Conservation (phyloP, 2,888 invertebrate genomes). For the Dynastes tityus region DNA sequence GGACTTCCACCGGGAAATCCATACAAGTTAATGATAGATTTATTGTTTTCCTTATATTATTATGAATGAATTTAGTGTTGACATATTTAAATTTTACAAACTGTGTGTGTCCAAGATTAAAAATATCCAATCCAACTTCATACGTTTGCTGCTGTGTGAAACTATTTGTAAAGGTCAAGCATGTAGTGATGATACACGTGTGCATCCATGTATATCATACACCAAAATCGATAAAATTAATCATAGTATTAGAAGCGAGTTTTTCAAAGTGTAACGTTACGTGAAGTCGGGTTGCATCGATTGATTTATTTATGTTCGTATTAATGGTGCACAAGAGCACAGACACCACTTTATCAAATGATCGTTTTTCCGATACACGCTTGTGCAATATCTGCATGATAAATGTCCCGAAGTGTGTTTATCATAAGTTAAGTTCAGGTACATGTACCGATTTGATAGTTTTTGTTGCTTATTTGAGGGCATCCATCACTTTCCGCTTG, state of each 20-base stretch:
- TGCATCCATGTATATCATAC: constrained; percentile 18
- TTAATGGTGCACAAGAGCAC: constrained; percentile 29
- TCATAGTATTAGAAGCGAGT: constrained; percentile 18
- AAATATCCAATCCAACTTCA: neutral
- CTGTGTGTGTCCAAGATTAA: neutral
- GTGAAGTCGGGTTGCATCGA: constrained; percentile 17
- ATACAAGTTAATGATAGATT: too few relatives aligned
- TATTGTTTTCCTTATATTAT: too few relatives aligned
- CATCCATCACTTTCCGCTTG: constrained; percentile 19
- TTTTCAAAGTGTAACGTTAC: constrained; percentile 35
- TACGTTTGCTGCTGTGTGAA: constrained; percentile 5
- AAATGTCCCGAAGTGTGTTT: constrained; percentile 29
- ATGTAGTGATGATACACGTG: constrained; percentile 4
- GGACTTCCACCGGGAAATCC: too few relatives aligned
- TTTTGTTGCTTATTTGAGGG: constrained; percentile 34
- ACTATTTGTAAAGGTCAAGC: neutral
- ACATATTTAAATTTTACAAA: too few relatives aligned
- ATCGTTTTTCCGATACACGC: constrained; percentile 17
- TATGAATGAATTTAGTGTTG: too few relatives aligned
- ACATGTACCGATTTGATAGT: constrained; percentile 14
- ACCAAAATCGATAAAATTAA: constrained; percentile 36
- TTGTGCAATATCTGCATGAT: constrained; percentile 46
- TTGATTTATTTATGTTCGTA: constrained; percentile 41
- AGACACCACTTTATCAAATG: constrained; percentile 25
- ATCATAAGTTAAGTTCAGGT: constrained; percentile 38